These are phyloP conservation scores for Himalopsyche japonica DNA, from an alignment of 2,888 invertebrate genomes.

Conservation along the genomic window DNA sequence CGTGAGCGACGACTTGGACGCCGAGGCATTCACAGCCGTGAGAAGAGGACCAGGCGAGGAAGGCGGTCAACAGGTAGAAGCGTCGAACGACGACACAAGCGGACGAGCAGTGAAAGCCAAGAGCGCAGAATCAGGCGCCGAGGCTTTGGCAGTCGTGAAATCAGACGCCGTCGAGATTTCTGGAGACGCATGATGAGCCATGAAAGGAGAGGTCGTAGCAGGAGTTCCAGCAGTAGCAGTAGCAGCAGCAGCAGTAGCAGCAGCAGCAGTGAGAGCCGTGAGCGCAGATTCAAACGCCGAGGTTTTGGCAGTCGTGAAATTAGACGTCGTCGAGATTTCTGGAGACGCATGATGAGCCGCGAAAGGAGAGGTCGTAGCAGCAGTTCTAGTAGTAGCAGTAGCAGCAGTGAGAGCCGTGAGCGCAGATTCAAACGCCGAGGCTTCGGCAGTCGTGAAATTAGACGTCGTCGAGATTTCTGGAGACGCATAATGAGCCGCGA, in stretches of 20 bases:
- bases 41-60: not conserved
- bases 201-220: too few species aligned
- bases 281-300: not conserved
- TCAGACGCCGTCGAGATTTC: not conserved
- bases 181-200: not conserved
- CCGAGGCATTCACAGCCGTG: not conserved
- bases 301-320: not conserved
- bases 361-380: not conserved
- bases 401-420: not conserved
- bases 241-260: not conserved
- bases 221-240: not conserved
- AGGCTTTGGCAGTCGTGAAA: not conserved
- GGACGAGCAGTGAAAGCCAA: not conserved
- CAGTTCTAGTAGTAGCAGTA: not conserved
- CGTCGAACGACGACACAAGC: not conserved
- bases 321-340: not conserved
- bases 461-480: too few species aligned
- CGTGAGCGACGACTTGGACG: slow-evolving; percentile 3
- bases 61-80: not conserved
- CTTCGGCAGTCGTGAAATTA: too few species aligned
- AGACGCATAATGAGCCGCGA: not conserved
- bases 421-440: not conserved
- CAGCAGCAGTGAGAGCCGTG: not conserved
- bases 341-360: not conserved
- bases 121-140: not conserved